Percentiles rank a stretch among this genome's conserved stretches.
phyloP scores from a whole-genome alignment of 2,888 invertebrate species.

The Camptogramma bilineatum region DNA sequence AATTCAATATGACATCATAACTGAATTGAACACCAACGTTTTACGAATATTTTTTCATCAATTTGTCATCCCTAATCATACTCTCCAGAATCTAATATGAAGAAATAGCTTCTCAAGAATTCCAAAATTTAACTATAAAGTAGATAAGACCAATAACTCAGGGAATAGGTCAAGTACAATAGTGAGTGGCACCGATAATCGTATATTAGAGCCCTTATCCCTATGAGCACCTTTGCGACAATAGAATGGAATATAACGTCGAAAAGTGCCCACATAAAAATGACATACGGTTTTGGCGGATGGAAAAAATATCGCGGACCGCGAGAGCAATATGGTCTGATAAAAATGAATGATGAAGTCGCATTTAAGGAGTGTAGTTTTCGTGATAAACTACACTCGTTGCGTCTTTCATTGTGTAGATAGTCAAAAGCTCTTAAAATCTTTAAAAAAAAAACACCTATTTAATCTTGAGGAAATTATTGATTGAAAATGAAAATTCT shows the following conservation, averaged over 20 bases:
- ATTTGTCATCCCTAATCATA: not conserved
- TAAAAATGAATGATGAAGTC: conserved; percentile 46
- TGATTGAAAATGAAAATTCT: no score
- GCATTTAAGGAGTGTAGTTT: conserved; percentile 23
- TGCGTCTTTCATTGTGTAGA: not conserved
- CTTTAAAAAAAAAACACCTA: not conserved
- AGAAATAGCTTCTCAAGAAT: conserved; percentile 53
- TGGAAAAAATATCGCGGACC: conserved; percentile 57
- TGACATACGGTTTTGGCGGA: conserved; percentile 76
- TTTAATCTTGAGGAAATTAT: no score
- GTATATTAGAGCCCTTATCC: conserved; percentile 85
- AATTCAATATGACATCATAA: no score
- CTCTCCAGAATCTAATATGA: not conserved
- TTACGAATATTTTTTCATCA: not conserved
- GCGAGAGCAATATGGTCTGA: conserved; percentile 45
- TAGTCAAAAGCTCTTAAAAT: not conserved
- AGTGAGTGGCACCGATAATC: conserved; percentile 84
- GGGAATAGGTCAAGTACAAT: conserved; percentile 82
- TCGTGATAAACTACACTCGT: not conserved
- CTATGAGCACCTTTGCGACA: conserved; percentile 82
- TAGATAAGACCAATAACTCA: conserved; percentile 80
- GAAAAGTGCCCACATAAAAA: conserved; percentile 85
- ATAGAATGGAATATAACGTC: conserved; percentile 83
- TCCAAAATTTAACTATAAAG: conserved; percentile 69
- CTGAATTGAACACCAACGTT: no score